Evolutionary conservation across 2,888 invertebrate species (phyloP).

Genomic region (Disparrhopalites patrizii): DNA sequence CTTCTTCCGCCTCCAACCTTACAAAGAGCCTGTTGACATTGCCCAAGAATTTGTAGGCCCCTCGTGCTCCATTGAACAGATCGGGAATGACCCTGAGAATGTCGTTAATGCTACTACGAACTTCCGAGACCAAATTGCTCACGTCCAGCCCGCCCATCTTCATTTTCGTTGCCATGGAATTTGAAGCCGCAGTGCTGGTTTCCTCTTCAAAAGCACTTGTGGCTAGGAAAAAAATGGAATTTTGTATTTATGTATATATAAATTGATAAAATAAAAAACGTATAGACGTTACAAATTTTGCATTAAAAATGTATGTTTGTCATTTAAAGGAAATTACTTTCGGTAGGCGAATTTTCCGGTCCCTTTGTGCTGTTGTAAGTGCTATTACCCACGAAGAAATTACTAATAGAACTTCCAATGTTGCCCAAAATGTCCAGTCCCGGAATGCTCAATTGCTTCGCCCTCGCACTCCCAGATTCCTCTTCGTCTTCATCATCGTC

Average conservation of each 20-base stretch:
- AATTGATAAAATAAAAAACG: too few relatives aligned
- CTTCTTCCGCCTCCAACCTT: conserved; percentile 13
- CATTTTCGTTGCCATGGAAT: background rate
- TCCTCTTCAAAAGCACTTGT: conserved; percentile 38
- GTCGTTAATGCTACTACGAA: conserved; percentile 40
- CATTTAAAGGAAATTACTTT: background rate
- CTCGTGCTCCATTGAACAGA: conserved; percentile 43
- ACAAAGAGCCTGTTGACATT: conserved; percentile 32
- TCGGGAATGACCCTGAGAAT: conserved; percentile 45
- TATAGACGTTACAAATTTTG: too few relatives aligned
- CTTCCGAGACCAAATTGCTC: conserved; percentile 30
- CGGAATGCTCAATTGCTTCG: background rate
- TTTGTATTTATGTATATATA: too few relatives aligned
- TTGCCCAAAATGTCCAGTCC: conserved; percentile 15
- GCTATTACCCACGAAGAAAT: too few relatives aligned
- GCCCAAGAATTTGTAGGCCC: conserved; percentile 40
- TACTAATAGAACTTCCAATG: background rate
- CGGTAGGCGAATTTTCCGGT: background rate
- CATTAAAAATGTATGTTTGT: background rate
- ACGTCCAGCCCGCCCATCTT: conserved; percentile 24
- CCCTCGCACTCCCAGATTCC: conserved; percentile 24
- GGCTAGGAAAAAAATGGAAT: background rate
- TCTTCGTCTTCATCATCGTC: conserved; percentile 33
- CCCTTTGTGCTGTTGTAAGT: background rate
- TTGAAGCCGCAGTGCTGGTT: background rate